Percentiles rank a stretch among this genome's conserved stretches.
Evolutionary conservation across 2,113 vertebrate species (phyloP).

Genomic region (Lasiurus cinereus): DNA sequence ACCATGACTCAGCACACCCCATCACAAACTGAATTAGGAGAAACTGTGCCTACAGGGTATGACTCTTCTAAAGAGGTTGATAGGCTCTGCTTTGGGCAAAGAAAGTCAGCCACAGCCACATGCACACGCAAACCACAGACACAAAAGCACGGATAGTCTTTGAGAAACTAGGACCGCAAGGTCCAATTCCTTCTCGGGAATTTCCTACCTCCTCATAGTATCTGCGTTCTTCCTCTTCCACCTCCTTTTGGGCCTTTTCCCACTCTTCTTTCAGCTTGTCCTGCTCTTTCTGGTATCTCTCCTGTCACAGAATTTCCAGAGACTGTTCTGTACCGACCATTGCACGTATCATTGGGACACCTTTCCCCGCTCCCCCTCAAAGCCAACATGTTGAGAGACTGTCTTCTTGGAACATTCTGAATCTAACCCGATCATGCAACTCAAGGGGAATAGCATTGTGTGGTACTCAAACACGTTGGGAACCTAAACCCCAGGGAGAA

Average conservation of each 20-base stretch:
- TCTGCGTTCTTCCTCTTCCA: constrained; percentile 96
- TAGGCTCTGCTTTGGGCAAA: background rate
- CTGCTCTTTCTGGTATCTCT: constrained; percentile 96
- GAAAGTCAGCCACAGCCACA: background rate
- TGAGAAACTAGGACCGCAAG: background rate
- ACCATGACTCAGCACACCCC: background rate
- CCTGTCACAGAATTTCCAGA: constrained; percentile 86
- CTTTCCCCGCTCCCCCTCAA: background rate
- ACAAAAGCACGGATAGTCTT: background rate
- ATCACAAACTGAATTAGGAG: background rate
- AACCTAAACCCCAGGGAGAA: background rate
- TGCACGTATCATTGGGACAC: background rate
- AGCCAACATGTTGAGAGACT: background rate
- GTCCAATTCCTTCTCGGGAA: background rate
- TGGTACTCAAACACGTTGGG: background rate
- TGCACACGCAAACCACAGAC: background rate
- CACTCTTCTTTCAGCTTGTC: constrained; percentile 97
- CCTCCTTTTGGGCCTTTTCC: constrained; percentile 97
- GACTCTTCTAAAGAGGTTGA: background rate
- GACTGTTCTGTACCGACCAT: background rate
- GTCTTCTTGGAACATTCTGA: background rate
- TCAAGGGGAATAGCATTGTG: no score
- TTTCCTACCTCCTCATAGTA: constrained; percentile 96
- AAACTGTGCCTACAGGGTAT: no score
- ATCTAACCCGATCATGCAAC: background rate